Conservation (phyloP, 2,888 invertebrate species). For the Plebejus argus region DNA sequence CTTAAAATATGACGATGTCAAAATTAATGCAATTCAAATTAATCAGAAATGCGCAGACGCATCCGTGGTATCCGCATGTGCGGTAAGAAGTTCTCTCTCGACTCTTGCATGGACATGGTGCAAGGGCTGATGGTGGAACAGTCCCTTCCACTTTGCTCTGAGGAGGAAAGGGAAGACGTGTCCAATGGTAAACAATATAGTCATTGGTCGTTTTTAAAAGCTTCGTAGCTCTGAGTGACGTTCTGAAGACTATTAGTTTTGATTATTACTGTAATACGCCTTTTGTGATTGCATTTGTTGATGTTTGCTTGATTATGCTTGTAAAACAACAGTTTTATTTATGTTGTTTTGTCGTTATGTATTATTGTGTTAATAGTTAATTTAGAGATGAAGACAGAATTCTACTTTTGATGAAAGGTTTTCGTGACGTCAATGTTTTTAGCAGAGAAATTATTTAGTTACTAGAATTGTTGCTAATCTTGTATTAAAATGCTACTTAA, state of each 20-base stretch:
- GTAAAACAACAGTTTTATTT: neutral
- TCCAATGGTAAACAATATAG: constrained; percentile 65
- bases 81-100: constrained; percentile 94
- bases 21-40: constrained; percentile 31
- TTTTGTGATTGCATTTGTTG: neutral
- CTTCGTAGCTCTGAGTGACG: neutral
- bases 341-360: neutral
- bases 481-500: neutral
- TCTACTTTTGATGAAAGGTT: neutral
- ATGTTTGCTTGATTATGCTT: neutral
- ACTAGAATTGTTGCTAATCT: neutral
- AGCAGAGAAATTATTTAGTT: neutral
- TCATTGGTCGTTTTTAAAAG: neutral
- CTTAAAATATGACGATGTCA: neutral
- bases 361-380: neutral
- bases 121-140: constrained; percentile 84
- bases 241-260: neutral
- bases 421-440: neutral
- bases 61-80: constrained; percentile 94
- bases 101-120: constrained; percentile 94
- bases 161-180: constrained; percentile 75
- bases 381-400: neutral
- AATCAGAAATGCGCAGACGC: constrained; percentile 88
- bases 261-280: neutral
- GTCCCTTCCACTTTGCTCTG: constrained; percentile 76